Base-by-base conservation (phyloP, 2,113 vertebrate genomes). In the Machaerirhynchus nigripectus region DNA sequence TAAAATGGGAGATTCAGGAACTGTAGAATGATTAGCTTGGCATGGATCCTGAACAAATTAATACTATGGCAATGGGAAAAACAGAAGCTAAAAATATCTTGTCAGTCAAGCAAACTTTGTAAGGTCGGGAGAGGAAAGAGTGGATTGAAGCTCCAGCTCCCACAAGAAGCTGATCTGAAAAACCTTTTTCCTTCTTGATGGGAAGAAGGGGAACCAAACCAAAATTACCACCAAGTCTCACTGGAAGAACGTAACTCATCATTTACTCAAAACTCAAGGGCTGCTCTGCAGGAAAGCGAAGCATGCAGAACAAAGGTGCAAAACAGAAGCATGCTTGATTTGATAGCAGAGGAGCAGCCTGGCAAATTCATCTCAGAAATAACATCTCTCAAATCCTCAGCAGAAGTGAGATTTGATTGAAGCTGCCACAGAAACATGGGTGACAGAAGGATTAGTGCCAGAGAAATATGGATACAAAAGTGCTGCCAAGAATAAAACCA, bases 61-160 rank as follows among this genome's bases (percentile, higher is more conserved):
- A 88, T 78, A 74, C 35, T 74, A 50, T 35, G 33, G 81, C 37
- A 97, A 93, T 90, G 80, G 91, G 89, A 81, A 95, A 95, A 92
- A 89, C 20, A 44, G 64, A 84, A 89, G 64, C 90, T 95, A 97
- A 96, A 96, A 93, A 93, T 95, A 97, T 59, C 94, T 42, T 33
- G 56, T 39, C 86, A 95, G 71, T 80, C 68, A 93, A 90, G 42
- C 33, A 74, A 76, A 40, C n/a, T 88, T 86, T 42, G 6, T 18
- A 69, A 87, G 95, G 91, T 87, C 91, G 92, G 53, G 22, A 77
- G 42, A 93, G 75, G 37, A 92, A 39, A 93, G 16, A 77, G 26
- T 13, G 5, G 10, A 68, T 46, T 49, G 50, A 84, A 94, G 47
- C 28, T 85, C 28, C 70, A 49, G 37, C 75, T 83, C 64, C 20